Evolutionary conservation across 2,797 vertebrate species (phyloP), one percentile per base, ranked within the genome.

Genomic region (Furcifer pardalis): DNA sequence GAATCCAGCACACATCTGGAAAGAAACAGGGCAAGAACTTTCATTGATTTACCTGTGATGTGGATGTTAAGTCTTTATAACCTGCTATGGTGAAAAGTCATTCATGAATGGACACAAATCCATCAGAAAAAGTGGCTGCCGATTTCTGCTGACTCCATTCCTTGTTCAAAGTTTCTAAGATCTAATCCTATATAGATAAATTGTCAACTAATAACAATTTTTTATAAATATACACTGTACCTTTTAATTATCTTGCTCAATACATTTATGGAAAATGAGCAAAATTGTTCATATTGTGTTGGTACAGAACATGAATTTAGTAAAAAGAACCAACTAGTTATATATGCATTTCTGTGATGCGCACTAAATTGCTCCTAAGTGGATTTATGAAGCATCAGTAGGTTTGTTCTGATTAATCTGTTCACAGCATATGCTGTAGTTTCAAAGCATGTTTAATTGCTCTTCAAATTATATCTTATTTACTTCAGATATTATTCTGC

Each of bases 61-160:
- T 77, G 89, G 86, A 75, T 91, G 89, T 94, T 93, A 27, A 62
- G 6, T 78, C 13, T 10, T 4, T 78, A 7, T 27, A 78, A 9
- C 27, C 40, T 44, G 59, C 27, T 63, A 17, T 78, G 37, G 25
- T 17, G 1, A 5, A 12, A 15, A 5, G 30, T 5, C 9, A 60
- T 44, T 12, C 27, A n/a, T 74, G 27, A 74, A 30, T 19, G 27
- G 15, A 44, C 30, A 44, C 1, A 69, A 69, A 40, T 23, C 5
- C 30, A 40, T 63, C 59, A 78, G 7, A 19, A n/a, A 63, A 21
- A 46, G 9, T 62, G 76, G 6, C 12, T 37, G 23, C 59, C 25
- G 30, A 19, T 44, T n/a, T 63, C 37, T n/a, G 25, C 76, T n/a
- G 27, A 25, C 68, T 25, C 17, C 9, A 17, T 59, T 7, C 30